Evolutionary conservation across 2,797 vertebrate species (phyloP), one percentile per base, ranked within the genome.

Genomic region (Pelobates cultripes): DNA sequence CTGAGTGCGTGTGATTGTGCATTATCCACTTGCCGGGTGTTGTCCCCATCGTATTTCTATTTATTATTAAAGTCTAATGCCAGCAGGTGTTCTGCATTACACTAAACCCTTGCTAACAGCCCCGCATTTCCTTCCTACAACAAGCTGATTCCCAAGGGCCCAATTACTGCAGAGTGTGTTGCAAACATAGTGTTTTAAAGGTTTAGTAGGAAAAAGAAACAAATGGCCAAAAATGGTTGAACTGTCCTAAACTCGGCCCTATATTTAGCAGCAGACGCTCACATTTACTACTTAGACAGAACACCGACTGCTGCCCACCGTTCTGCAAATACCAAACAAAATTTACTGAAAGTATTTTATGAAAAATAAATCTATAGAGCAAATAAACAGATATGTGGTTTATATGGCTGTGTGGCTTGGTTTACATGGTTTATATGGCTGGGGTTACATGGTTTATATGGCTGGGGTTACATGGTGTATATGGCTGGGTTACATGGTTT

Each of bases 111-210:
- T 7, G 14, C 68, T 75, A 84, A 84, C 71, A 79, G 69, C 73
- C 17, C 42, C 64, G 79, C 82, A 71, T 75, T 9, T 13, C 66
- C 44, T 74, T 68, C 40, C 7, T 55, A 72, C 42, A 55, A 70
- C n/a, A 61, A 75, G 6, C n/a, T 43, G 75, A 79, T 75, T 84
- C 67, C 82, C 75, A 3, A 3, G 72, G 67, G 77, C 9, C 72
- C 77, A 84, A 84, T 84, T 84, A 84, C 67, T 6, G 73, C 17
- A n/a, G 3, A 4, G 55, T 13, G 42, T 71, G 63, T 67, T 77
- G 75, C 55, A 66, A 83, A 44, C 64, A 79, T 41, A 47, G 45
- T n/a, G 51, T 71, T 75, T 70, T 75, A 55, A 75, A 79, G 69
- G 63, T 44, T 60, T 60, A 45, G 40, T 3, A 9, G 8, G 66